These are phyloP conservation scores for Anthoscopus minutus DNA, from an alignment of 2,113 vertebrate genomes.

Conservation along the genomic window DNA sequence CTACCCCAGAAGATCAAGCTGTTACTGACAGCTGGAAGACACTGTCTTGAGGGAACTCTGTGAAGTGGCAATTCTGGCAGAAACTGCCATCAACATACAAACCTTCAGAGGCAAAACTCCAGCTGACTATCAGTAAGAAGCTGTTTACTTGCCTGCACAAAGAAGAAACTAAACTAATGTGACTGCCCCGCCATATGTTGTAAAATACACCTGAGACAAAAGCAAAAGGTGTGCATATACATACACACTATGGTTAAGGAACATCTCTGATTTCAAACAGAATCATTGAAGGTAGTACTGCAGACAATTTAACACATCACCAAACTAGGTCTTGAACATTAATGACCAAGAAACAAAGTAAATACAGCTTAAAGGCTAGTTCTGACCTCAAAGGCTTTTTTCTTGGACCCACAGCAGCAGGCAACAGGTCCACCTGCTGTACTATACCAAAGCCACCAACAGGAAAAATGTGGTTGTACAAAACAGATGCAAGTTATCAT, in stretches of 20 bases:
- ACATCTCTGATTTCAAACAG: neutral
- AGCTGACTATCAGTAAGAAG: slow-evolving; percentile 5
- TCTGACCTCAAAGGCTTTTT: neutral
- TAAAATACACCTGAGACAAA: neutral
- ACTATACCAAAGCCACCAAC: neutral
- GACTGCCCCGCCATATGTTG: slow-evolving; percentile 17
- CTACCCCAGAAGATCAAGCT: neutral
- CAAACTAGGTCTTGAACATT: neutral
- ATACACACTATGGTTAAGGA: neutral
- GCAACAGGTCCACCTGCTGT: neutral
- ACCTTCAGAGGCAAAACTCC: slow-evolving; percentile 20
- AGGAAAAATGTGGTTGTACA: neutral
- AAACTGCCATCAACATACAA: slow-evolving; percentile 28
- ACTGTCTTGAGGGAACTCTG: neutral
- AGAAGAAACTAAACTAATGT: slow-evolving; percentile 26
- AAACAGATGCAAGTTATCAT: neutral
- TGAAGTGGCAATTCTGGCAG: slow-evolving; percentile 13
- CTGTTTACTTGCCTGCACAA: slow-evolving; percentile 14
- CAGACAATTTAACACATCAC: neutral
- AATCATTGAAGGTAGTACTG: neutral
- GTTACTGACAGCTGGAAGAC: neutral
- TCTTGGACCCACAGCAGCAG: neutral
- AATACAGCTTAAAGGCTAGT: neutral
- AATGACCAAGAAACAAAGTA: neutral
- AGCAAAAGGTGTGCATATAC: neutral